Percentiles rank a stretch among this genome's conserved stretches.
phyloP scores from a whole-genome alignment of 2,797 vertebrate genomes.

The Acanthopagrus latus region DNA sequence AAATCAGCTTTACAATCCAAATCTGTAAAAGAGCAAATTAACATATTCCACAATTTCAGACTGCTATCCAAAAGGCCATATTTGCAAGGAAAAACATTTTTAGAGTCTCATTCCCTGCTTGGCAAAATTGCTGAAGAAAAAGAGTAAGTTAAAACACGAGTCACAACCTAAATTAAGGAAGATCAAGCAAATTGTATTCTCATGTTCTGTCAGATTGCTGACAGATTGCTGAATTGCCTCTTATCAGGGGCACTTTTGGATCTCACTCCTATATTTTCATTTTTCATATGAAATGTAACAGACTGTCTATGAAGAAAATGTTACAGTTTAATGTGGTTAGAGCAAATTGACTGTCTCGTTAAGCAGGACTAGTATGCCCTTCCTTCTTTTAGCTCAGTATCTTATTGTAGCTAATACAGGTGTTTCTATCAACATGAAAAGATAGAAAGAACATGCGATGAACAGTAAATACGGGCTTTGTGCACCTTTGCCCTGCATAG shows the following conservation, averaged over 20 bases:
- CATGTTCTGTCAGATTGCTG: not conserved
- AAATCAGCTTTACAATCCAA: not conserved
- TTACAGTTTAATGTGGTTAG: constrained; percentile 6
- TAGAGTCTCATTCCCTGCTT: not conserved
- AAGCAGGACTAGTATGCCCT: not conserved
- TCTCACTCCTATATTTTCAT: constrained; percentile 3
- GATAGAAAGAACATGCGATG: not conserved
- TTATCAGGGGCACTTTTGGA: not conserved
- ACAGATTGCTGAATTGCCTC: not conserved
- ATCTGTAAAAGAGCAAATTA: not conserved
- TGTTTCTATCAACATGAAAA: constrained; percentile 18
- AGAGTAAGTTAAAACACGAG: not conserved
- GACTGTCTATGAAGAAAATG: constrained; percentile 1
- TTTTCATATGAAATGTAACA: not conserved
- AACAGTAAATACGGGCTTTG: constrained; percentile 20
- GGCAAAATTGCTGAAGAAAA: not conserved
- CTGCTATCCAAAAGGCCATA: no score
- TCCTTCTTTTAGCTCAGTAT: constrained; percentile 8
- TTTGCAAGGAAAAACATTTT: no score
- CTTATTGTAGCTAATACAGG: not conserved
- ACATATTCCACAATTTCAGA: not conserved
- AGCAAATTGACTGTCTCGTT: not conserved
- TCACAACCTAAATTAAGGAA: not conserved
- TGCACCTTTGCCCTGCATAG: not conserved
- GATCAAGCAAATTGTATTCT: not conserved